These are phyloP conservation scores for Calidris pugnax DNA, from an alignment of 2,113 vertebrate genomes.

Conservation along the genomic window DNA sequence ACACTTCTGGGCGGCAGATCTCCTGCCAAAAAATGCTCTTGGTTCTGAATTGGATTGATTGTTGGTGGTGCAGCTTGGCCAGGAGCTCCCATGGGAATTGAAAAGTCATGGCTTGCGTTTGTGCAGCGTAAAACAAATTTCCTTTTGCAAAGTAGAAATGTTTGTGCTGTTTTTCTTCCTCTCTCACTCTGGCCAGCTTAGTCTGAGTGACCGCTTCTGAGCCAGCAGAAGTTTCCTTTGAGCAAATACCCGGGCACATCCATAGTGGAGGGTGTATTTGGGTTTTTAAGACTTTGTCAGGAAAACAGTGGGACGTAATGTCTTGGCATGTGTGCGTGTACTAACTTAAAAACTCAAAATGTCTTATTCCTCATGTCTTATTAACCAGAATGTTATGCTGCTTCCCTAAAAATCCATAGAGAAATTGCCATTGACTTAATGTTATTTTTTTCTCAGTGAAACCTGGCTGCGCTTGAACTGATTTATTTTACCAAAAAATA, in stretches of 20 bases:
- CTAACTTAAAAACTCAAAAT: background rate
- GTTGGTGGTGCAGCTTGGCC: background rate
- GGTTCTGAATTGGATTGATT: background rate
- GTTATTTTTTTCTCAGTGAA: background rate
- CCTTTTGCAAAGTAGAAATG: background rate
- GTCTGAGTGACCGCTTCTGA: background rate
- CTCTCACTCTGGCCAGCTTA: background rate
- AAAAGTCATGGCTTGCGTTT: background rate
- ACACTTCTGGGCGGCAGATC: background rate
- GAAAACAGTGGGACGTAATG: background rate
- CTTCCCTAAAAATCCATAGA: background rate
- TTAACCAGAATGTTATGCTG: background rate
- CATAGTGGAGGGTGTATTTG: background rate
- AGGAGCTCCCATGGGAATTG: background rate
- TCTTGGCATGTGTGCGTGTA: background rate
- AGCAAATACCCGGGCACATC: background rate
- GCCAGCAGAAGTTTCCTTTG: background rate
- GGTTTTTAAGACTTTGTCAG: background rate
- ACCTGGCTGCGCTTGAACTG: background rate
- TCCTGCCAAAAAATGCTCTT: background rate
- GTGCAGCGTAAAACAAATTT: background rate
- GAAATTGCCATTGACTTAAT: background rate
- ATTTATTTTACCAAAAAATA: background rate
- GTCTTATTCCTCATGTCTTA: background rate
- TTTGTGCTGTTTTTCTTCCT: background rate